Evolutionary conservation across 2,797 vertebrate genomes (phyloP).

Genomic region (Sebastes variabilis): DNA sequence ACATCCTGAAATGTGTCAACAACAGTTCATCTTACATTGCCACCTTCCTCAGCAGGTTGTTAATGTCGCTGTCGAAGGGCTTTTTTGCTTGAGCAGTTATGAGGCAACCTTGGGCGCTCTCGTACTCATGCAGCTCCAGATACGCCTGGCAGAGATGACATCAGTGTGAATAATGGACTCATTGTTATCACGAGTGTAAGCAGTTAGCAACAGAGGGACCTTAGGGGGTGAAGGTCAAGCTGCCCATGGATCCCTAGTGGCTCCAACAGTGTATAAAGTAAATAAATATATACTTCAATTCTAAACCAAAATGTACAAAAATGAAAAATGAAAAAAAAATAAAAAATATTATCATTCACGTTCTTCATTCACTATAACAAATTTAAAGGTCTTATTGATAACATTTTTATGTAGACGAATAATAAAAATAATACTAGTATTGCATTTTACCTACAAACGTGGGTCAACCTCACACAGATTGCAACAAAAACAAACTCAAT

Average conservation of each 20-base stretch:
- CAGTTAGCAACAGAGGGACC: neutral
- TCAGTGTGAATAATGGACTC: neutral
- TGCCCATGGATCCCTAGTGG: neutral
- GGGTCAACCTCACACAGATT: too few relatives aligned
- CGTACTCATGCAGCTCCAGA: conserved; percentile 86
- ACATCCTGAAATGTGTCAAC: neutral
- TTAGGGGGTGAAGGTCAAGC: neutral
- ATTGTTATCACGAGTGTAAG: neutral
- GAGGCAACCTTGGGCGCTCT: conserved; percentile 86
- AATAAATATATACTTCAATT: neutral
- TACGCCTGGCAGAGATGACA: conserved; percentile 83
- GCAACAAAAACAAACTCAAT: too few relatives aligned
- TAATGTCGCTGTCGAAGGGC: conserved; percentile 91
- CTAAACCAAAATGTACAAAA: neutral
- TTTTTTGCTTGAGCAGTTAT: conserved; percentile 85
- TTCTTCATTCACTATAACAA: neutral
- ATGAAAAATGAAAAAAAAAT: neutral
- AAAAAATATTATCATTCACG: too few relatives aligned
- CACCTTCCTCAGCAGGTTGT: conserved; percentile 87
- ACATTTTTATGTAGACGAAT: too few relatives aligned
- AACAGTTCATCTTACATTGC: conserved; percentile 76
- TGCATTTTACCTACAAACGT: too few relatives aligned
- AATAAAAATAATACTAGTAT: neutral
- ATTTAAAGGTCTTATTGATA: too few relatives aligned
- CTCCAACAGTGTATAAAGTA: neutral